Percentiles rank a stretch among this genome's conserved stretches.
phyloP scores from a whole-genome alignment of 2,888 invertebrate genomes.

The Epinotia brunnichana region DNA sequence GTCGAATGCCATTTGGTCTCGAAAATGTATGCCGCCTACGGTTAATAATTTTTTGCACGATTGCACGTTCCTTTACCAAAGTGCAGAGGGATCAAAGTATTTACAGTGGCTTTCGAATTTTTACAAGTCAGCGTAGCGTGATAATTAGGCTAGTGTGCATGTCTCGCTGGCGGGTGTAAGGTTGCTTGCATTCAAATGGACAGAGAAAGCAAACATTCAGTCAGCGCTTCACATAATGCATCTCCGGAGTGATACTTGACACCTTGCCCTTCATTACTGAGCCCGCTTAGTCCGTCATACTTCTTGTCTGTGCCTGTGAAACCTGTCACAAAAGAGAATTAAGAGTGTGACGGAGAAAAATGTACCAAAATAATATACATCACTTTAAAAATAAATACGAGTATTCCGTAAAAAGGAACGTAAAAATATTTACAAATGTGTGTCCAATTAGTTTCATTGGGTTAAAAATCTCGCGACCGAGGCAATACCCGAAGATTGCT shows the following conservation, averaged over 20 bases:
- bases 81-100: slow-evolving; percentile 20
- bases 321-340: slow-evolving; percentile 31
- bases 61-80: slow-evolving; percentile 16
- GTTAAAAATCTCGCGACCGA: slow-evolving; percentile 5
- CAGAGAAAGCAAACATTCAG: slow-evolving; percentile 77
- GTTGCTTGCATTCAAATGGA: slow-evolving; percentile 72
- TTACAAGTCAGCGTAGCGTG: slow-evolving; percentile 35
- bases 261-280: slow-evolving; percentile 68
- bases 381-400: neutral
- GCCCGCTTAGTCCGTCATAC: slow-evolving; percentile 45
- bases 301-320: slow-evolving; percentile 29
- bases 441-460: slow-evolving; percentile 10
- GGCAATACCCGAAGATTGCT: slow-evolving; percentile 15
- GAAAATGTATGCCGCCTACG: slow-evolving; percentile 7
- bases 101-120: slow-evolving; percentile 28
- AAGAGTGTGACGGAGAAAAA: slow-evolving; percentile 19
- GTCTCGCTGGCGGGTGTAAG: slow-evolving; percentile 66
- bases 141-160: slow-evolving; percentile 43
- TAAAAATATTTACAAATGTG: neutral
- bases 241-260: slow-evolving; percentile 75
- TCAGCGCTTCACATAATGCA: slow-evolving; percentile 75
- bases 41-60: slow-evolving; percentile 18
- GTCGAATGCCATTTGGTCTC: slow-evolving; percentile 14
- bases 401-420: neutral
- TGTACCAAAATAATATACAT: slow-evolving; percentile 9